Evolutionary conservation across 1,140 invertebrate species (phyloP).

Genomic region (Scylla paramamosain): DNA sequence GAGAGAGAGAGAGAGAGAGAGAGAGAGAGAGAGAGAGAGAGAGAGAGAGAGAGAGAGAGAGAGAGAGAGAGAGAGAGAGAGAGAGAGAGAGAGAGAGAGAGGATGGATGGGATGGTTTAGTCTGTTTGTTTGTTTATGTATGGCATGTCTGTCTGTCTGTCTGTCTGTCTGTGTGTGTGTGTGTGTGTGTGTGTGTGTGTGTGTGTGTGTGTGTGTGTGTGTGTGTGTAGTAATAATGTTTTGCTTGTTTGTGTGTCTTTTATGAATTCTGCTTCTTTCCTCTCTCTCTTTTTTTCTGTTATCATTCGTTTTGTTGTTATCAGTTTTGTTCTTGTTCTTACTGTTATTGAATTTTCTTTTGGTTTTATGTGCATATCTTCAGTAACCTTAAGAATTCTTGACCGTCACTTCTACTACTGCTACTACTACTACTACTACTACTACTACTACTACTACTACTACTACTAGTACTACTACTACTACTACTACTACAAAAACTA

Average conservation of each 20-base stretch:
- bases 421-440: constrained; percentile 57
- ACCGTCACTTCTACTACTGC: not conserved
- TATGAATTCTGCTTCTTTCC: not conserved
- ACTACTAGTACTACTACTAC: constrained; percentile 25
- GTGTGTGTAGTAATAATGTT: not conserved
- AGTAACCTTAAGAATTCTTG: too few species aligned
- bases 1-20: constrained; percentile 10
- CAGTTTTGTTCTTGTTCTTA: not conserved
- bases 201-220: not conserved
- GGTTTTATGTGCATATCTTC: too few species aligned
- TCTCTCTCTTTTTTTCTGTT: not conserved
- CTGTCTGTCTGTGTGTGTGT: not conserved
- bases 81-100: constrained; percentile 20
- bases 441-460: not conserved
- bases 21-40: not conserved
- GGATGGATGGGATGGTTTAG: not conserved
- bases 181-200: not conserved
- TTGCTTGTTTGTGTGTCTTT: not conserved
- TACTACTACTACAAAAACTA: too few species aligned
- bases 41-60: constrained; percentile 10
- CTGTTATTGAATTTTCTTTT: too few species aligned
- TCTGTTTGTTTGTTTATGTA: not conserved
- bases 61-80: constrained; percentile 20
- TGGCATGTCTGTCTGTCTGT: not conserved
- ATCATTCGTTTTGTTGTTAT: not conserved